Evolutionary conservation across 2,797 vertebrate species (phyloP).

Genomic region (Lophius americanus): DNA sequence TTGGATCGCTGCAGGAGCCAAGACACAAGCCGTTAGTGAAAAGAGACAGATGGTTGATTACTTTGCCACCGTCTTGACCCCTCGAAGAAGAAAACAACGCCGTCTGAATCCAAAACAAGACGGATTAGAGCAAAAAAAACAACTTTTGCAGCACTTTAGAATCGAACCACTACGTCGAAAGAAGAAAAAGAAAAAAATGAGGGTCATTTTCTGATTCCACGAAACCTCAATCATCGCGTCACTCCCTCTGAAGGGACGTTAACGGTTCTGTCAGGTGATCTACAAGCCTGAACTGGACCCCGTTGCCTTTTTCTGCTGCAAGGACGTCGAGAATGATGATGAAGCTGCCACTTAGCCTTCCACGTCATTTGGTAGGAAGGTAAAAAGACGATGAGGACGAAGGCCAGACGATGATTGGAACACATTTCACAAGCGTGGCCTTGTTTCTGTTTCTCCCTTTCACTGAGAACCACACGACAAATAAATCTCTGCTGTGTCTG

Average conservation of each 20-base stretch:
- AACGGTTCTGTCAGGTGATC: slow-evolving; percentile 11
- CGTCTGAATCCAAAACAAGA: slow-evolving; percentile 46
- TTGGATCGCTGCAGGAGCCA: slow-evolving; percentile 22
- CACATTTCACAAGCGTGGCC: slow-evolving; percentile 40
- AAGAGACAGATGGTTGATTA: slow-evolving; percentile 59
- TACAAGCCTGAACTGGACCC: slow-evolving; percentile 14
- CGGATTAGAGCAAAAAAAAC: slow-evolving; percentile 7
- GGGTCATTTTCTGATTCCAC: not conserved
- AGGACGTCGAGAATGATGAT: slow-evolving; percentile 17
- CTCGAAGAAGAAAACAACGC: slow-evolving; percentile 44
- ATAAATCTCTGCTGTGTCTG: slow-evolving; percentile 42
- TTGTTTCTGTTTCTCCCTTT: slow-evolving; percentile 32
- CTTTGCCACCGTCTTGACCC: slow-evolving; percentile 49
- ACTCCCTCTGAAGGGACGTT: not conserved
- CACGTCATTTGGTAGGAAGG: slow-evolving; percentile 13
- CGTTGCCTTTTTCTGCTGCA: slow-evolving; percentile 4
- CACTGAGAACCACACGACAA: slow-evolving; percentile 34
- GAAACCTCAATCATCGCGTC: not conserved
- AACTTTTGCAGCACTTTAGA: slow-evolving; percentile 1
- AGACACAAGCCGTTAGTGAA: slow-evolving; percentile 14
- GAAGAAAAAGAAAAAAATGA: not conserved
- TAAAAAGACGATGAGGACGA: slow-evolving; percentile 22
- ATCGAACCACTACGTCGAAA: not conserved
- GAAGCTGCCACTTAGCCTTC: slow-evolving; percentile 12
- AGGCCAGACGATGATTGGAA: slow-evolving; percentile 40